These are phyloP conservation scores for Pseudomyrmex flavicornis DNA, from an alignment of 1,140 invertebrate species.

Conservation along the genomic window DNA sequence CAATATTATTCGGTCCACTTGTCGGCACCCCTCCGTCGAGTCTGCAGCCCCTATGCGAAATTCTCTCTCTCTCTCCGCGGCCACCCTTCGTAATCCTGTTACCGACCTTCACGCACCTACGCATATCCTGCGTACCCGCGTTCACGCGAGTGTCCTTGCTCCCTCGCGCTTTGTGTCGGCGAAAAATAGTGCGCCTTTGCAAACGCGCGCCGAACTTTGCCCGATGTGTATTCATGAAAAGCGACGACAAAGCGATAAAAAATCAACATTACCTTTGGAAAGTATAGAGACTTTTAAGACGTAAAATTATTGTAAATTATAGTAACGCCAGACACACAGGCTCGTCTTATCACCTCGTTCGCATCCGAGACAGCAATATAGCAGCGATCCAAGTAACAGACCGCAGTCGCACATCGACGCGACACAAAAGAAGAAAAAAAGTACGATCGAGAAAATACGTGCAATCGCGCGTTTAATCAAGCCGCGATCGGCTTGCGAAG, in stretches of 20 bases:
- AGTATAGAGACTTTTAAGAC: neutral
- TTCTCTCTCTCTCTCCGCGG: constrained; percentile 11
- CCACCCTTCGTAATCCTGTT: constrained; percentile 76
- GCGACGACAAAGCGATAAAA: constrained; percentile 19
- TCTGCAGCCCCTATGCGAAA: constrained; percentile 62
- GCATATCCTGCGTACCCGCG: constrained; percentile 53
- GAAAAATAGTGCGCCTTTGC: constrained; percentile 65
- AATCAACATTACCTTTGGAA: constrained; percentile 26
- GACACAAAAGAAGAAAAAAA: constrained; percentile 10
- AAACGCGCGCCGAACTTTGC: constrained; percentile 10
- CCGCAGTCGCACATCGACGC: neutral
- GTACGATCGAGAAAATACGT: constrained; percentile 2
- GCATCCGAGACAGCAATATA: constrained; percentile 10
- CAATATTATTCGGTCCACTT: constrained; percentile 79
- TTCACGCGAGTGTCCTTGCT: constrained; percentile 29
- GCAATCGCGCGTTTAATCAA: constrained; percentile 68
- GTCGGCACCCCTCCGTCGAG: constrained; percentile 70
- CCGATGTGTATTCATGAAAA: constrained; percentile 51
- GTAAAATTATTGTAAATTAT: neutral
- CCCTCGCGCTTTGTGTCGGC: constrained; percentile 48
- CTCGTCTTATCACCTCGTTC: neutral
- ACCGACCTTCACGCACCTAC: constrained; percentile 69
- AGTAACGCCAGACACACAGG: no score
- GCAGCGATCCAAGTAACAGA: constrained; percentile 3
- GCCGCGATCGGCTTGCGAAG: constrained; percentile 56